phyloP scores from a whole-genome alignment of 1,140 invertebrate species.

The Sitobion miscanthi region DNA sequence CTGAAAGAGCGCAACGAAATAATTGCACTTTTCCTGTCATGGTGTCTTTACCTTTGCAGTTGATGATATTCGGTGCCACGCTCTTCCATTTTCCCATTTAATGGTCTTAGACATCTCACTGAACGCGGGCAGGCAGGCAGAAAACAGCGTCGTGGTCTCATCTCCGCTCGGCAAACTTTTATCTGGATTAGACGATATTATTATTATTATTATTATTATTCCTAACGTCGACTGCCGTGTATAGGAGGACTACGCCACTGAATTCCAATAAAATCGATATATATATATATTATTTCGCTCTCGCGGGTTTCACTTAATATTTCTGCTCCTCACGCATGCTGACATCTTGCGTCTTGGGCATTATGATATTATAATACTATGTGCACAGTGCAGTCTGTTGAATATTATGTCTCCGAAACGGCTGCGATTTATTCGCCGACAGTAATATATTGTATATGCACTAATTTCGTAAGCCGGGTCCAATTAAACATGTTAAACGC shows the following conservation, averaged over 20 bases:
- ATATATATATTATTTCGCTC: not conserved
- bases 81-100: no score
- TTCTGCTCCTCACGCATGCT: not conserved
- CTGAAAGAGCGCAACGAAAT: no score
- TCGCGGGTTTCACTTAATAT: no score
- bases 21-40: no score
- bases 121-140: no score
- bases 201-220: not conserved
- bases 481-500: not conserved
- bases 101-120: no score
- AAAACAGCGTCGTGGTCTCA: no score
- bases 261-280: not conserved
- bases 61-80: no score
- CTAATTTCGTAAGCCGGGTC: not conserved
- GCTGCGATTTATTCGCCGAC: not conserved
- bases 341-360: not conserved
- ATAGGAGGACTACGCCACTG: no score
- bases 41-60: no score
- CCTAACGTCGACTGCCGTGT: not conserved
- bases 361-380: no score
- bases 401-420: not conserved
- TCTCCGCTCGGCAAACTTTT: not conserved
- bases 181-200: not conserved
- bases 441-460: not conserved
- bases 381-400: not conserved